Conservation (phyloP, 2,888 invertebrate genomes). For the Tipula confusa region DNA sequence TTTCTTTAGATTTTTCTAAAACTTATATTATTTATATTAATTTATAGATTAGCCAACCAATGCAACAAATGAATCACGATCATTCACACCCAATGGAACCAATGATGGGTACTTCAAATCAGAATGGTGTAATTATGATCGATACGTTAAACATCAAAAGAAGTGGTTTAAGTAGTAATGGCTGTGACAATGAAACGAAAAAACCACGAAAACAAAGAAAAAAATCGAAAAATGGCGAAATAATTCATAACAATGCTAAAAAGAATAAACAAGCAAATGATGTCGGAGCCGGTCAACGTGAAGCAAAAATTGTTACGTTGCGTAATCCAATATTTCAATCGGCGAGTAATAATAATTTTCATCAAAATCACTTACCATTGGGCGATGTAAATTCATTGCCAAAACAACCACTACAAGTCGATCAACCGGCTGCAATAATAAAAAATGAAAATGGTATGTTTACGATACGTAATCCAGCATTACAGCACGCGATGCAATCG, state of each 20-base stretch:
- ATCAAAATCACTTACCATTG: conserved; percentile 50
- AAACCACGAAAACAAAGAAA: conserved; percentile 36
- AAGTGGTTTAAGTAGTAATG: not conserved
- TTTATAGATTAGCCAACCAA: conserved; percentile 37
- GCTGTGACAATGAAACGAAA: conserved; percentile 34
- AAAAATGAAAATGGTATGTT: conserved; percentile 76
- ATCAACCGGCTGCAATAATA: conserved; percentile 62
- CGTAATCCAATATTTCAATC: conserved; percentile 69
- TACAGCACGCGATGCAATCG: conserved; percentile 48
- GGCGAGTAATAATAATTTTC: conserved; percentile 53
- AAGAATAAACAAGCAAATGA: conserved; percentile 34
- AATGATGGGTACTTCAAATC: conserved; percentile 36
- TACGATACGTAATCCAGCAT: conserved; percentile 69
- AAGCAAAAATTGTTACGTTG: conserved; percentile 67
- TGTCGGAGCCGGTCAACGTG: not conserved
- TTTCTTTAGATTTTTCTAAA: no score
- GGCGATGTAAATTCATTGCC: conserved; percentile 46
- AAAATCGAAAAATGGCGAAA: not conserved
- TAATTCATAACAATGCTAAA: conserved; percentile 42
- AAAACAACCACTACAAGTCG: conserved; percentile 39
- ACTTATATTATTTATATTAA: conserved; percentile 30
- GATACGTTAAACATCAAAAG: conserved; percentile 39
- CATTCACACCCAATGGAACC: conserved; percentile 30
- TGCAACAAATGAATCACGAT: conserved; percentile 33
- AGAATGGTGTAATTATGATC: conserved; percentile 48